phyloP scores from a whole-genome alignment of 1,140 invertebrate genomes.

The Caenorhabditis brenneri region DNA sequence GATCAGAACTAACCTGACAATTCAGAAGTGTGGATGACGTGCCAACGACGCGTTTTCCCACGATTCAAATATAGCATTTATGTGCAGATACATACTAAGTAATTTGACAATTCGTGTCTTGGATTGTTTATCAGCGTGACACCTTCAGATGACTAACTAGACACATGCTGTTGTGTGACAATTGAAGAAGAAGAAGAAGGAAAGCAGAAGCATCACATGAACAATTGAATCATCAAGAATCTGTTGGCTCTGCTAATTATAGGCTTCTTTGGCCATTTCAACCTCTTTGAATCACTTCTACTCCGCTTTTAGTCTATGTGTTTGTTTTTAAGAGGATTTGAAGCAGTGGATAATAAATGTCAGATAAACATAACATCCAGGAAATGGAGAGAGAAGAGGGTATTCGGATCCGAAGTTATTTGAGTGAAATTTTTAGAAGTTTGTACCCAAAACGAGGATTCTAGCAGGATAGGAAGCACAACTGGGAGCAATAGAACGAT shows the following conservation, averaged over 20 bases:
- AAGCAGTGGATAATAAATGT: neutral
- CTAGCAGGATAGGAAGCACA: too few species aligned
- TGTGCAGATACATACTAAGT: neutral
- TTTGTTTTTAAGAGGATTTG: neutral
- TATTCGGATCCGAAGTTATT: neutral
- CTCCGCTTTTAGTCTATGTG: neutral
- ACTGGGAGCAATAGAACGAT: too few species aligned
- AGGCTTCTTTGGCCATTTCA: constrained; percentile 5
- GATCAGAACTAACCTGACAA: neutral
- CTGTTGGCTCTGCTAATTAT: neutral
- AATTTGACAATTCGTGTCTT: neutral
- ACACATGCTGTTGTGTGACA: neutral
- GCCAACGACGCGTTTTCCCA: neutral
- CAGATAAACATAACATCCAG: neutral
- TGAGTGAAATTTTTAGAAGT: too few species aligned
- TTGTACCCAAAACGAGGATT: too few species aligned
- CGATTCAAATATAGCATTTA: constrained; percentile 5
- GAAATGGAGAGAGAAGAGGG: neutral
- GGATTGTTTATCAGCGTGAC: constrained; percentile 4
- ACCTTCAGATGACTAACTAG: constrained; percentile 15
- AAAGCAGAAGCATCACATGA: neutral
- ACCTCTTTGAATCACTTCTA: neutral
- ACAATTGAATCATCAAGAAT: constrained; percentile 38
- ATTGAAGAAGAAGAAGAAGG: neutral
- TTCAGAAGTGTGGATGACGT: neutral